phyloP scores from a whole-genome alignment of 2,797 vertebrate genomes.

The Lycodopsis pacificus region DNA sequence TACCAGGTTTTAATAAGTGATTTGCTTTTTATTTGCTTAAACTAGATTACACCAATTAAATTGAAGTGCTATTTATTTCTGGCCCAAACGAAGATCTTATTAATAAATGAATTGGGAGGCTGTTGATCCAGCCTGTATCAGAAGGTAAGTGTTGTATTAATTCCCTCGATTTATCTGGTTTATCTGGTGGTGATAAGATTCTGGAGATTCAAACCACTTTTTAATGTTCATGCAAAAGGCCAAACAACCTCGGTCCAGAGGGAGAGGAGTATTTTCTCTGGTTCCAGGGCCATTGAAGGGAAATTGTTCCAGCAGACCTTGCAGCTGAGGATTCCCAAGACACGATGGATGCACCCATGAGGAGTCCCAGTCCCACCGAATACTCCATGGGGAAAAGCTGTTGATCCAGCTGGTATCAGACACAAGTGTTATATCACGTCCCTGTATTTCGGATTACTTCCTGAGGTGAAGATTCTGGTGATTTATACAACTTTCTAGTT shows the following conservation, averaged over 20 bases:
- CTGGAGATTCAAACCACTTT: neutral
- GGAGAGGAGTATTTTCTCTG: no score
- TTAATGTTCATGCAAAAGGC: no score
- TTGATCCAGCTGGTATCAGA: neutral
- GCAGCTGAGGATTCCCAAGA: neutral
- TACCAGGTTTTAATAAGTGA: neutral
- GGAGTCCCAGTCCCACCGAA: neutral
- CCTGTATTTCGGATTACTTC: neutral
- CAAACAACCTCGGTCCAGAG: no score
- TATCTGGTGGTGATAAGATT: neutral
- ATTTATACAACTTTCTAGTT: neutral
- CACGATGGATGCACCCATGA: neutral
- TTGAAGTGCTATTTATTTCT: neutral
- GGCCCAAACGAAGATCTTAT: neutral
- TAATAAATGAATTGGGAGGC: neutral
- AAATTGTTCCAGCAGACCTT: neutral
- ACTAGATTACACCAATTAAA: neutral
- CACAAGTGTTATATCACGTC: neutral
- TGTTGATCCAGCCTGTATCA: neutral
- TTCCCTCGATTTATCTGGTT: neutral
- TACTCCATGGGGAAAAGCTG: neutral
- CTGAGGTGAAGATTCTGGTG: neutral
- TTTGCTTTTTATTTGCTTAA: neutral
- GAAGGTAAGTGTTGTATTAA: neutral
- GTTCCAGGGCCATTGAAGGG: neutral